Evolutionary conservation across 2,888 invertebrate species (phyloP), one percentile per base, ranked within the genome.

Genomic region (Drosophila neotestacea): DNA sequence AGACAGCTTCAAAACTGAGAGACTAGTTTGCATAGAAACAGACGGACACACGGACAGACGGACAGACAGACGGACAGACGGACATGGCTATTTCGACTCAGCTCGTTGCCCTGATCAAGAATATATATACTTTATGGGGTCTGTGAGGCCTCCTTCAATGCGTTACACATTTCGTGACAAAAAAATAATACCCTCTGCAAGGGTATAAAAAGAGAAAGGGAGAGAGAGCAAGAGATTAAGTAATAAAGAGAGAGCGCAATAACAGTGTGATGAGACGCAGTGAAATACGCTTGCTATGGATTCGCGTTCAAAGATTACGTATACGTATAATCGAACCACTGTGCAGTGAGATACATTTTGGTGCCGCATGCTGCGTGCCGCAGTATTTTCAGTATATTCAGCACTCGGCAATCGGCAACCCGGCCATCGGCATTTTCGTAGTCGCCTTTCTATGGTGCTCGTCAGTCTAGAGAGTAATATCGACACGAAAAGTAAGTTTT

Each of bases 401-500:
- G 68, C 81, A 69, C 65, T 79, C 72, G 72, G 78, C 62, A 61
- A 64, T 73, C 79, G 77, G 73, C 73, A 70, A 64, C 79, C 70
- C 70, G 75, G 68, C 73, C 68, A 70, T 86, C 83, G 85, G 79
- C 66, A 67, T 65, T 73, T 73, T 71, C 72, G 65, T 76, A 76
- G 78, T 65, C 63, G 80, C 70, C 59, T 52, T 55, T 60, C 36
- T 44, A 30, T 47, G 64, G 65, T 64, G 70, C 75, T 76, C 82
- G 85, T 88, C 88, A 92, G 92, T 91, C 92, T 91, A 86, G 89
- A 91, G 91, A 89, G 92, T 90, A 91, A 90, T 91, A 90, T 91
- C 91, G 92, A 91, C 91, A 92, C 91, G 91, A 91, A 88, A 90
- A 91, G 92, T 92, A 92, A 92, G 91, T 90, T 88, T 63, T 87